These are phyloP conservation scores for Trissolcus japonicus DNA, from an alignment of 2,888 invertebrate genomes.

Conservation along the genomic window DNA sequence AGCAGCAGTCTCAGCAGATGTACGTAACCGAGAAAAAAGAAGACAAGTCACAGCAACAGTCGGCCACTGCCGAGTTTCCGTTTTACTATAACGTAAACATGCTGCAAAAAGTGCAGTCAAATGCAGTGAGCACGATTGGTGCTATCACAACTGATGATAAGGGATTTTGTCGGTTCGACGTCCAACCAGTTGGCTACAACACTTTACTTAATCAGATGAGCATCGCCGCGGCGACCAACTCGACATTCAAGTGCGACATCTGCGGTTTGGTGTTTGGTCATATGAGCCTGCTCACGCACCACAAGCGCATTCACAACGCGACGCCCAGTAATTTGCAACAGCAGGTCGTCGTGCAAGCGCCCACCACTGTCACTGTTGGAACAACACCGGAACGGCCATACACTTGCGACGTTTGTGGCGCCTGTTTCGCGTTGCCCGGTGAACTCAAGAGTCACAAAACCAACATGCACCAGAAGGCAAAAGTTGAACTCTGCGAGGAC, in stretches of 20 bases:
- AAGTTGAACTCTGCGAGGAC: constrained; percentile 74
- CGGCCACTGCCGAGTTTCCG: constrained; percentile 75
- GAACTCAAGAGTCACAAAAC: constrained; percentile 77
- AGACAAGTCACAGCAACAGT: constrained; percentile 72
- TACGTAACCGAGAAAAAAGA: constrained; percentile 74
- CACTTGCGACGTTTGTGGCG: constrained; percentile 77
- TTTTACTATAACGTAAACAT: constrained; percentile 78
- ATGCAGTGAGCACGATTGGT: constrained; percentile 75
- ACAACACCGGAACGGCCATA: constrained; percentile 75
- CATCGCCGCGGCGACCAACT: constrained; percentile 83
- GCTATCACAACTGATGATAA: constrained; percentile 76
- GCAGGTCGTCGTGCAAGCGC: constrained; percentile 76
- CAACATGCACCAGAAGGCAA: constrained; percentile 75
- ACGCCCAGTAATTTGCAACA: constrained; percentile 73
- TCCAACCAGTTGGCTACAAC: constrained; percentile 83
- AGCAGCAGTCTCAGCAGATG: constrained; percentile 75
- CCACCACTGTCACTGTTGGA: constrained; percentile 75
- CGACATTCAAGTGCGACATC: constrained; percentile 92
- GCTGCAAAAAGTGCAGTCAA: constrained; percentile 77
- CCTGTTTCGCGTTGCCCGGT: constrained; percentile 76
- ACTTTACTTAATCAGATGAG: constrained; percentile 92
- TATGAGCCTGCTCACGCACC: constrained; percentile 88
- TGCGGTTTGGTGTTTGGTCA: constrained; percentile 92
- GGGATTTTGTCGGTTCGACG: constrained; percentile 77
- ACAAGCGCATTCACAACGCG: constrained; percentile 87